A percentile compares a stretch with the other conserved stretches of the same genome.
Evolutionary conservation across 2,113 vertebrate species (phyloP).

Genomic region (Tympanuchus pallidicinctus): DNA sequence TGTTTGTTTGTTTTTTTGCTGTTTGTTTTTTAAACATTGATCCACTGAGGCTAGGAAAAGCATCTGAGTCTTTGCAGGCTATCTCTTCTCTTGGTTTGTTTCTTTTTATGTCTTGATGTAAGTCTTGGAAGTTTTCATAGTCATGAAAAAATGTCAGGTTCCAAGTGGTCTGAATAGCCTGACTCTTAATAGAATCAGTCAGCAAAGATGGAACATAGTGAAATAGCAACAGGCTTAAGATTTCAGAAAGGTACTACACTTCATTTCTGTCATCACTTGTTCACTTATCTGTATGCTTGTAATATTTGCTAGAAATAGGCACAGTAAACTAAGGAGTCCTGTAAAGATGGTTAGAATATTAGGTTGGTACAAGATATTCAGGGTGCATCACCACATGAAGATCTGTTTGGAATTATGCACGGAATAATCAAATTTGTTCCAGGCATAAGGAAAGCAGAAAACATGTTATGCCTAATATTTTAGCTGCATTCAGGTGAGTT

Average conservation of each 20-base stretch:
- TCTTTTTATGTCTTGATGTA: background rate
- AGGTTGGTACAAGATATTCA: background rate
- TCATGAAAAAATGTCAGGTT: background rate
- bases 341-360: background rate
- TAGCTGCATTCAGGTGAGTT: constrained; percentile 7
- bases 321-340: background rate
- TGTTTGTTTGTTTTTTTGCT: background rate
- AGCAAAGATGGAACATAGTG: background rate
- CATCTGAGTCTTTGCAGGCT: background rate
- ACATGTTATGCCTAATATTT: constrained; percentile 6
- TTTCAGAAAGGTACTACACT: background rate
- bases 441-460: constrained; percentile 29
- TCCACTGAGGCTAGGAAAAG: background rate
- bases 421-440: constrained; percentile 34
- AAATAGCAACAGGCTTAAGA: background rate
- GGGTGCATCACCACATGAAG: background rate
- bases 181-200: background rate
- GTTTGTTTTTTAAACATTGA: background rate
- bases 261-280: background rate
- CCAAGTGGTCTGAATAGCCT: background rate
- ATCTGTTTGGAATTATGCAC: constrained; percentile 36
- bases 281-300: background rate
- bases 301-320: background rate
- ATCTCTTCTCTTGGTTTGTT: background rate
- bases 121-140: background rate